Conservation (phyloP, 2,113 vertebrate species). For the Microcebus ravelobensis region DNA sequence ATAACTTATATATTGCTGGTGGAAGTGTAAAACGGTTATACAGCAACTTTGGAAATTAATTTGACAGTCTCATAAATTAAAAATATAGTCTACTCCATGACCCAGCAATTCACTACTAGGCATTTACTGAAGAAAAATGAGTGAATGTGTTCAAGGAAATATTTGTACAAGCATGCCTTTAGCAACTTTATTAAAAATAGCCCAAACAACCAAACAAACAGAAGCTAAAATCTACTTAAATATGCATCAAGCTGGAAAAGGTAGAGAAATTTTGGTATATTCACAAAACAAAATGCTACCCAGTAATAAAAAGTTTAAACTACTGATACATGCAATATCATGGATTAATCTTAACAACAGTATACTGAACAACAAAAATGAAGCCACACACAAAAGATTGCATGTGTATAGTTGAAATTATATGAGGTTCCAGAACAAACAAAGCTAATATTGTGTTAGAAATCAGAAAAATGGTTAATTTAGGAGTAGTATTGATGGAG, state of each 20-base stretch:
- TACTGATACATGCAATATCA: neutral
- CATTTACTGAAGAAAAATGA: conserved; percentile 17
- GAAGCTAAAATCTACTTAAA: neutral
- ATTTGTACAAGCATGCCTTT: neutral
- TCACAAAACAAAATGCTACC: neutral
- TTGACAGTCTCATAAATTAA: neutral
- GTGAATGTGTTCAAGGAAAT: neutral
- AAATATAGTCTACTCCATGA: neutral
- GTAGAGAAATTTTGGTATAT: neutral
- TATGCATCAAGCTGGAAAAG: neutral
- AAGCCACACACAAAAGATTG: neutral
- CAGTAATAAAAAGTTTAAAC: neutral
- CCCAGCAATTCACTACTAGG: neutral
- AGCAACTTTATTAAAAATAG: neutral
- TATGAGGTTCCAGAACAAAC: neutral
- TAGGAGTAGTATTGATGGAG: neutral
- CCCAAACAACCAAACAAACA: neutral
- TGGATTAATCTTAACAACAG: neutral
- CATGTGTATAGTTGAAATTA: neutral
- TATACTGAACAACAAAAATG: neutral
- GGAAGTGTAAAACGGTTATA: neutral
- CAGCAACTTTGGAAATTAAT: neutral
- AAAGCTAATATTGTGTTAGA: neutral
- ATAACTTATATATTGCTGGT: neutral
- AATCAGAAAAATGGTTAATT: neutral